Evolutionary conservation across 2,113 vertebrate genomes (phyloP).

Genomic region (Mellivora capensis): DNA sequence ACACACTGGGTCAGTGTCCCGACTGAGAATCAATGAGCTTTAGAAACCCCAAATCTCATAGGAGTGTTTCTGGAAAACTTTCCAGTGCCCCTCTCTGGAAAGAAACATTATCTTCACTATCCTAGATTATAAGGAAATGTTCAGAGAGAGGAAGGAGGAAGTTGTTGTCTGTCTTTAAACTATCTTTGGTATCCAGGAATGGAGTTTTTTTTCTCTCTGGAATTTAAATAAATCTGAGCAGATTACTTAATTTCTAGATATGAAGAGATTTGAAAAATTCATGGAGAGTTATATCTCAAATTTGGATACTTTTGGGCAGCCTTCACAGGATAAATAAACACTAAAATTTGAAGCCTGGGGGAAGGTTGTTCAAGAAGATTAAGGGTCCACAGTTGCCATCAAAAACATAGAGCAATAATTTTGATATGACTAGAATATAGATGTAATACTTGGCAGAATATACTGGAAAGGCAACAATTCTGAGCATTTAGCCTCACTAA

Average conservation of each 20-base stretch:
- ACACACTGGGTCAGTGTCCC: fast-evolving
- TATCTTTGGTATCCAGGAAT: background rate
- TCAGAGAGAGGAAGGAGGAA: background rate
- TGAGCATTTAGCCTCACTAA: background rate
- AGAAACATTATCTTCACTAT: background rate
- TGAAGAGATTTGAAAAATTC: background rate
- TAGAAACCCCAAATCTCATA: background rate
- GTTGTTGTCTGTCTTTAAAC: background rate
- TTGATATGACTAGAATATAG: background rate
- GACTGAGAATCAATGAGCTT: background rate
- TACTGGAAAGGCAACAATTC: background rate
- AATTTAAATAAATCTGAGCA: background rate
- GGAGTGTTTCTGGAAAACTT: background rate
- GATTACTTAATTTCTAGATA: background rate
- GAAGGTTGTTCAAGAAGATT: background rate
- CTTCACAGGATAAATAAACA: background rate
- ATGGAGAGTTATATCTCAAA: background rate
- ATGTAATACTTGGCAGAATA: background rate
- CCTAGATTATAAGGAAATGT: background rate
- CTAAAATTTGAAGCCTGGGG: background rate
- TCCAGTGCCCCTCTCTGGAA: background rate
- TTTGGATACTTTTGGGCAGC: background rate
- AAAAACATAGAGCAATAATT: background rate
- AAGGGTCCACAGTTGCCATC: background rate
- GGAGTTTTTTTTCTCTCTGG: background rate